Base-by-base conservation (phyloP, 2,113 vertebrate genomes). In the Periophthalmodon schlosseri region DNA sequence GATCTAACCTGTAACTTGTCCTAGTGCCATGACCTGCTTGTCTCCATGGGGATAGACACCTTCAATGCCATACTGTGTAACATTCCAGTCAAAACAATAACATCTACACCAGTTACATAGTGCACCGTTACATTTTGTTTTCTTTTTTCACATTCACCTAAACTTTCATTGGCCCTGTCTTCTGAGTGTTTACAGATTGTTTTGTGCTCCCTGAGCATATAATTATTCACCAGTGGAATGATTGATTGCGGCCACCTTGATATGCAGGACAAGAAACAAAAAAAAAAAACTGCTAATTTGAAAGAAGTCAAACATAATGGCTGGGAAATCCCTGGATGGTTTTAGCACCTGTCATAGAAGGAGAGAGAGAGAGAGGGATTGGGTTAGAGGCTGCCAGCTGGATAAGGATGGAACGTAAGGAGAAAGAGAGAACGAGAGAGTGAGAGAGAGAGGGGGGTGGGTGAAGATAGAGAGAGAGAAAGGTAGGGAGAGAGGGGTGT, bases 291-390 rank as follows among this genome's bases (percentile, higher is more conserved):
- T 80, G 74, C 78, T 88, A 84, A 89, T 89, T 86, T 87, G 79
- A 80, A 83, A 75, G 74, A 78, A 84, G 84, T 87, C 77, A 70
- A 80, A 84, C 85, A 82, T 81, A 71, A 86, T 82, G 76, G 63
- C 61, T 70, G 57, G 49, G 24, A 64, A 86, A 78, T 82, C 69
- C 76, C 71, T 68, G 2, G 72, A 68, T 54, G 77, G 70, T 78
- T 79, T 82, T 74, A 80, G 79, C 69, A 70, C 66, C 86, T 82
- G 80, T 85, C 82, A 80, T 64, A 81, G 80, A 86, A n/a, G n/a
- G 68, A 73, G 80, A 83, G 85, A 71, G 81, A 83, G 80, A 84
- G 80, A 83, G 84, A 71, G 81, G 81, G 80, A 83, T 54, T 54
- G 64, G 72, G 8, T 14, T 61, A 74, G 21, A 74, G 24, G 71